Conservation (phyloP, 2,888 invertebrate species). For the Anticlea derivata region DNA sequence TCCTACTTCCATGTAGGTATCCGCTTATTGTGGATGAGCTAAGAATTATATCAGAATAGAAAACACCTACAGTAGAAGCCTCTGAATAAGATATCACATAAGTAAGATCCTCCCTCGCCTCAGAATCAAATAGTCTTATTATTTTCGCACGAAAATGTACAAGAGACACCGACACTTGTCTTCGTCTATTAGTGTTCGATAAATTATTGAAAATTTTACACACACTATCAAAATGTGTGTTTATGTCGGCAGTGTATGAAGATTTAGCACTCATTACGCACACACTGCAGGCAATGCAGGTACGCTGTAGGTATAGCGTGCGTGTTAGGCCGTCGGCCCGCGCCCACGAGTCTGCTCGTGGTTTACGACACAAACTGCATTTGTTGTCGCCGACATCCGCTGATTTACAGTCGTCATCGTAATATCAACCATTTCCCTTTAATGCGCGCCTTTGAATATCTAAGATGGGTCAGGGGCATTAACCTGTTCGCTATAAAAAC, state of each 20-base stretch:
- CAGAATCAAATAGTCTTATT: no score
- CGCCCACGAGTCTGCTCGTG: slow-evolving; percentile 50
- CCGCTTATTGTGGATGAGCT: no score
- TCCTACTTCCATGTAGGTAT: no score
- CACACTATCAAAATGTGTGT: no score
- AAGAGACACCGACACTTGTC: no score
- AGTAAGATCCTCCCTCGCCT: no score
- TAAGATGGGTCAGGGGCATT: slow-evolving; percentile 23
- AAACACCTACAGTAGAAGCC: no score
- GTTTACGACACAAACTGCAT: slow-evolving; percentile 50
- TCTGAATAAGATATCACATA: no score
- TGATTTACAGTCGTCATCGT: slow-evolving; percentile 61
- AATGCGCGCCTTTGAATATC: slow-evolving; percentile 56
- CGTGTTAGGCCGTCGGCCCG: slow-evolving; percentile 35
- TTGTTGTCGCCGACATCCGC: slow-evolving; percentile 79
- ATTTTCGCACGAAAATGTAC: no score
- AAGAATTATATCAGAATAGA: no score
- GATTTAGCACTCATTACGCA: slow-evolving; percentile 11
- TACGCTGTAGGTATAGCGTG: neutral
- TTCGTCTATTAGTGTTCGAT: no score
- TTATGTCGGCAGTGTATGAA: neutral
- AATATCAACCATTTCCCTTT: slow-evolving; percentile 66
- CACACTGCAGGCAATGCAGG: slow-evolving; percentile 20
- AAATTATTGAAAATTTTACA: no score
- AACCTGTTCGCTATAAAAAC: slow-evolving; percentile 12